These are phyloP conservation scores for Sitophilus oryzae DNA, from an alignment of 1,140 invertebrate genomes.

Conservation along the genomic window DNA sequence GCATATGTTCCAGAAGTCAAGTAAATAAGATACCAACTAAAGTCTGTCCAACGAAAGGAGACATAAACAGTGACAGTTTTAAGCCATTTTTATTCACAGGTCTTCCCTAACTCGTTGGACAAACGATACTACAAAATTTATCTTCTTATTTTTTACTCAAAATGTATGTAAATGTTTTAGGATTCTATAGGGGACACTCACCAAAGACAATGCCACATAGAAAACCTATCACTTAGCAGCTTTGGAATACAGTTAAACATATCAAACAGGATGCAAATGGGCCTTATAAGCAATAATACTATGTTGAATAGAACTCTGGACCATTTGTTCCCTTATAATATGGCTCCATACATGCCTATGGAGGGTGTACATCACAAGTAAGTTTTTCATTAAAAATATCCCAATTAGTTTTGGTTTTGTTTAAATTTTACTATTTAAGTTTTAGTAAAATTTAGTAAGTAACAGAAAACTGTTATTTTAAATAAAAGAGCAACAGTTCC, in stretches of 20 bases:
- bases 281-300: constrained; percentile 40
- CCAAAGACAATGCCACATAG: constrained; percentile 37
- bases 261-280: constrained; percentile 54
- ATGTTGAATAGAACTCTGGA: constrained; percentile 42
- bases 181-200: not conserved
- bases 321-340: constrained; percentile 39
- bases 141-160: not conserved
- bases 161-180: too few relatives aligned
- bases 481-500: too few relatives aligned
- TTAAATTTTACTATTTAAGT: constrained; percentile 49
- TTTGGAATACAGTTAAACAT: constrained; percentile 61
- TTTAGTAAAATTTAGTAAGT: constrained; percentile 41
- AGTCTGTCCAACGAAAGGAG: too few relatives aligned
- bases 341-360: constrained; percentile 41
- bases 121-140: too few relatives aligned
- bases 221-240: constrained; percentile 46
- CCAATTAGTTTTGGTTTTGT: constrained; percentile 48
- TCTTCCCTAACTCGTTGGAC: too few relatives aligned
- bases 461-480: too few relatives aligned
- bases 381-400: constrained; percentile 57
- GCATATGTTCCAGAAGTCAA: constrained; percentile 20
- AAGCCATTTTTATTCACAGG: too few relatives aligned
- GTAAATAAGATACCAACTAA: constrained; percentile 20
- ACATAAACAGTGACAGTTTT: too few relatives aligned
- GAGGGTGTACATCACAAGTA: constrained; percentile 46